Evolutionary conservation across 2,888 invertebrate species (phyloP), one percentile per base, ranked within the genome.

Genomic region (Lasius platythorax): DNA sequence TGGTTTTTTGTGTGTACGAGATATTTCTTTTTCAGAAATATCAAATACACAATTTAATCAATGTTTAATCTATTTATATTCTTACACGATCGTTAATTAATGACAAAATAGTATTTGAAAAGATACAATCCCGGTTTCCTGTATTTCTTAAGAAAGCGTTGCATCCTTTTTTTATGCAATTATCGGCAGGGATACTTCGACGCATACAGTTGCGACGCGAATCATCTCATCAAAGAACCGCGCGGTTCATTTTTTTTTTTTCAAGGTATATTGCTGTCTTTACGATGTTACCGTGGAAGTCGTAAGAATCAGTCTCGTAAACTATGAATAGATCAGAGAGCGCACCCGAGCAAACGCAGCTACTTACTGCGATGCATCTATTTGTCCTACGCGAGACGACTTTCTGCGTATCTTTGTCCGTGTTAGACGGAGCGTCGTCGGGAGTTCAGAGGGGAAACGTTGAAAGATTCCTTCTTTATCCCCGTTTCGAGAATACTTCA

Each of bases 271-370:
- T 87, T 73, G 37, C 68, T 64, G 58, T 68, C 74, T 89, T 90
- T 88, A 91, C 76, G 88, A 87, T 74, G 78, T 68, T 86, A 74
- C 83, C 85, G 78, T 85, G 85, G 81, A 85, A 88, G 83, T 86
- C 70, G 83, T 74, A 85, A 86, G 79, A 84, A 67, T 72, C 53
- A 73, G 79, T 85, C 86, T 85, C 87, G 87, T 87, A 87, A 91
- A 91, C 93, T 93, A 92, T 92, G 92, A 93, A 94, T 94, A 94
- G 93, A 94, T 92, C 91, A 87, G 89, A 92, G 90, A 82, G 84
- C 86, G 53, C 68, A 46, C 68, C 15, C 63, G 72, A 72, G 67
- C 28, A 30, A 70, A 76, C 64, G 63, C 72, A 46, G 81, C 56
- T 75, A 33, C 82, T 87, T 81, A 78, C 63, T 66, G 68, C 78